Evolutionary conservation across 2,888 invertebrate species (phyloP), one percentile per base, ranked within the genome.

Genomic region (Drosophila yooni): DNA sequence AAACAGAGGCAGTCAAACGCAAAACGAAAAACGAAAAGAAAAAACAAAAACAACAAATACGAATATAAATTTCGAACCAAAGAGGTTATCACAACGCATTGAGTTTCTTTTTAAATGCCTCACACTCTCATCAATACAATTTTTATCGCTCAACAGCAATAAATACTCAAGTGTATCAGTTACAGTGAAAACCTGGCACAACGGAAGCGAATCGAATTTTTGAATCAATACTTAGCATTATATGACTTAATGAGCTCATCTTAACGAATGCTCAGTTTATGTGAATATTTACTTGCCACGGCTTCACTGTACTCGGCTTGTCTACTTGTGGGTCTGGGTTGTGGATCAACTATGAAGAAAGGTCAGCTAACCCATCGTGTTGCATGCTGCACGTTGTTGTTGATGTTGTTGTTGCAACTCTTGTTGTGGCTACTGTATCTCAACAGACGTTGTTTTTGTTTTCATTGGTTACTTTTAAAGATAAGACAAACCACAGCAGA

Each of bases 281-380:
- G 21, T 53, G 2, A 31, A 53, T 27, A 25, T 62, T n/a, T 21
- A 57, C 31, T 50, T 34, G 15, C 25, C 3, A 34, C 10, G 33
- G 54, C 67, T 69, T 74, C 53, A 59, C 79, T 70, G 73, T 76
- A 64, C 33, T 29, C 54, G 67, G 38, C 63, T 67, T 74, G 67
- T 72, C 70, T 70, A 58, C 58, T 63, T 48, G 33, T 40, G 34
- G 61, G 50, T 52, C 61, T 67, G 64, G 69, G 57, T 71, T 80
- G 76, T 81, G 88, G 90, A 81, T 90, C 91, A 91, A 79, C 70
- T 82, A 76, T 80, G 81, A 76, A 82, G 27, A 81, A 80, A 84
- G 91, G 91, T 89, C 91, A 91, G 71, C 46, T 33, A 57, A 52
- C 73, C 74, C 72, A 72, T 70, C 74, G 51, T 59, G 61, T 66